A percentile compares a stretch with the other conserved stretches of the same genome.
Conservation (phyloP, 2,888 invertebrate species). For the Cerastoderma edule region DNA sequence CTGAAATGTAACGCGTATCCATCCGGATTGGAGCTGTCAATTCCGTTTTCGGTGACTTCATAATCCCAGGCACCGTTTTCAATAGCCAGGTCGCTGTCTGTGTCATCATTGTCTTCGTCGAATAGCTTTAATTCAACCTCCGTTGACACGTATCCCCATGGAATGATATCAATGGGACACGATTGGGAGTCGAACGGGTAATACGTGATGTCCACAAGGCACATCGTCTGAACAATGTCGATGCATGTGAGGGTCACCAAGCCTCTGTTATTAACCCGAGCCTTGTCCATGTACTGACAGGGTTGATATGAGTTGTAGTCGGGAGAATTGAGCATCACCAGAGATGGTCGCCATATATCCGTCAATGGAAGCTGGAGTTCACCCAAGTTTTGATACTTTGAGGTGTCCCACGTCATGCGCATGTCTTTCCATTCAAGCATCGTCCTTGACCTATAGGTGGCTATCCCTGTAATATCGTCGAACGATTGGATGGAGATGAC, state of each 20-base stretch:
- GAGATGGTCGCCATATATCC: constrained; percentile 53
- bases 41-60: no score
- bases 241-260: neutral
- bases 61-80: constrained; percentile 16
- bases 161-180: neutral
- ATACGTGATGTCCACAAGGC: constrained; percentile 4
- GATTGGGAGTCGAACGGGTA: constrained; percentile 20
- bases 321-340: constrained; percentile 36
- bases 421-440: constrained; percentile 48
- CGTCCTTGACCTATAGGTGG: constrained; percentile 45
- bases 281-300: neutral
- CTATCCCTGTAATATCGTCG: constrained; percentile 50
- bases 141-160: neutral
- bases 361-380: constrained; percentile 25
- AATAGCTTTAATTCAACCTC: neutral
- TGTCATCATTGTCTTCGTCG: neutral
- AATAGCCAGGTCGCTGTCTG: neutral
- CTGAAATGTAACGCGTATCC: no score
- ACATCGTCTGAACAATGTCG: constrained; percentile 3
- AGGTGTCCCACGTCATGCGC: constrained; percentile 44
- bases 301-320: constrained; percentile 2
- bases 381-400: constrained; percentile 15
- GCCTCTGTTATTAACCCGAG: neutral
- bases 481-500: constrained; percentile 47
- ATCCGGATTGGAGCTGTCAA: no score